Conservation (phyloP, 2,113 vertebrate genomes). For the Neopipo cinnamomea region DNA sequence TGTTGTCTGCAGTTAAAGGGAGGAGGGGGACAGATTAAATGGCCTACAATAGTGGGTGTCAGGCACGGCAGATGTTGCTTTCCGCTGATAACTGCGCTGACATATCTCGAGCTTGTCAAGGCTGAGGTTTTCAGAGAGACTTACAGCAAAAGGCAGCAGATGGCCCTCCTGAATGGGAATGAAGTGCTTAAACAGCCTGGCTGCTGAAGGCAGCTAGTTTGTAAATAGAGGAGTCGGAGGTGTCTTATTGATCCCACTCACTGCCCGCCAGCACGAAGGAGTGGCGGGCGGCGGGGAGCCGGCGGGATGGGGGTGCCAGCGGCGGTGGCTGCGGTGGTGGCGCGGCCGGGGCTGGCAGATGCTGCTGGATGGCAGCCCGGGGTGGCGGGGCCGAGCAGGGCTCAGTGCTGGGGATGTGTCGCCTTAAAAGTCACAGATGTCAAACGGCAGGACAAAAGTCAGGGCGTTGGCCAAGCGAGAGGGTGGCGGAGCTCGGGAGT, state of each 20-base stretch:
- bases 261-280: constrained; percentile 55
- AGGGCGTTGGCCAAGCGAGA: background rate
- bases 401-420: background rate
- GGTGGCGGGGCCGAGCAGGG: background rate
- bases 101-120: constrained; percentile 96
- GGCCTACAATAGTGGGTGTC: constrained; percentile 96
- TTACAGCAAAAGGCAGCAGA: constrained; percentile 88
- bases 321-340: background rate
- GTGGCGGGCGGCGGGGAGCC: constrained; percentile 68
- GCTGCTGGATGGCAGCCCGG: background rate
- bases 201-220: constrained; percentile 79
- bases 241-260: constrained; percentile 81
- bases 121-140: constrained; percentile 86
- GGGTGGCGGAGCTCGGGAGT: background rate
- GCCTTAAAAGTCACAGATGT: constrained; percentile 41
- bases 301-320: background rate
- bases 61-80: constrained; percentile 98
- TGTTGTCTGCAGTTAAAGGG: constrained; percentile 93
- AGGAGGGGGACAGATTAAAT: constrained; percentile 96
- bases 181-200: constrained; percentile 87
- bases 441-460: constrained; percentile 31
- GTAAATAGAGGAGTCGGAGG: constrained; percentile 82
- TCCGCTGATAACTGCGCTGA: constrained; percentile 92
- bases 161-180: constrained; percentile 85
- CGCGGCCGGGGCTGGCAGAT: background rate